Base-by-base conservation (phyloP, 2,888 invertebrate genomes). In the Eupithecia dodoneata region DNA sequence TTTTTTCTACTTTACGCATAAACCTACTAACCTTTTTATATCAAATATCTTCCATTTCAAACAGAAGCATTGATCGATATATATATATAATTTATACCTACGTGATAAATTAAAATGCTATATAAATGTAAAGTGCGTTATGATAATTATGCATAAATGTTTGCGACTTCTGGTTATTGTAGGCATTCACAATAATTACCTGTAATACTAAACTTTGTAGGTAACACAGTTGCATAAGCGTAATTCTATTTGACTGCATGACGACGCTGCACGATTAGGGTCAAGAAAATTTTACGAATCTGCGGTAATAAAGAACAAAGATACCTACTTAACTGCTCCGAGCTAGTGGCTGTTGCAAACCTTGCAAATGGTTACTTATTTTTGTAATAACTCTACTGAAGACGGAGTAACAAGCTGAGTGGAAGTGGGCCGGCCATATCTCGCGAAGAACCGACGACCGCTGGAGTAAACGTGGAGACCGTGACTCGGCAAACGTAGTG, bases 181-280 rank as follows among this genome's bases (percentile, higher is more conserved):
- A 18, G 0, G 45, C 10, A 47, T 0, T 30, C 30, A 30, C 30
- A 30, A 30, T 47, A 30, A 10, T 30, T 18, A 59, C 3, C 3
- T 10, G 18, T 18, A 10, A 10, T 10, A 18, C 9, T 10, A 30
- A 4, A 63, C 18, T 63, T 2, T 30, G 18, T 10, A 63, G n/a
- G 18, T 6, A 9, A 18, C 12, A 12, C 10, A 63, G 47, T 70
- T 70, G 30, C 70, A 70, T 70, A 70, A 70, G 76, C 69, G 75
- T 73, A 59, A 77, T 77, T 63, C 63, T 63, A 12, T 63, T 63
- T 63, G 82, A 80, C 81, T 80, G 83, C 84, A 85, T 83, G 81
- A 83, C 81, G 80, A 79, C 81, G 67, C 41, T 9, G 80, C 84
- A 83, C 84, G 83, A 89, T 89, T 90, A 90, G 86, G 88, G 88